Evolutionary conservation across 2,888 invertebrate genomes (phyloP), one percentile per base, ranked within the genome.

Genomic region (Esperia sulphurella): DNA sequence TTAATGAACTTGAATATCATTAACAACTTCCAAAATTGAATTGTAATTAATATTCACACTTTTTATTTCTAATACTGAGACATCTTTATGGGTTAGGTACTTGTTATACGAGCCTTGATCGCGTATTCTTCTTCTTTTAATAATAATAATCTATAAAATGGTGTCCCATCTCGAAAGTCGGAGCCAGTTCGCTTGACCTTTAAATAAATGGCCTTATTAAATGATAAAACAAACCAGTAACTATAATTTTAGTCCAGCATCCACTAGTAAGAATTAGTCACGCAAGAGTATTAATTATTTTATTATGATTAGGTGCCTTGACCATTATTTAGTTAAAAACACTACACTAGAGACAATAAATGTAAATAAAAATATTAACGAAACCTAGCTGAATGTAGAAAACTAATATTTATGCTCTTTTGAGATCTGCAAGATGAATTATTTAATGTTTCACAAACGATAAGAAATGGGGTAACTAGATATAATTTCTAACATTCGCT

Each of bases 181-280:
- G 53, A 77, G 71, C 82, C 76, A 74, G 81, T 81, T 77, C 58
- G 55, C 54, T 61, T 83, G 81, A 84, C 85, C 80, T 84, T 84
- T 83, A 77, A 72, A 77, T 72, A 79, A 82, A 82, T 78, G 66
- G 68, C 75, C 76, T 77, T 76, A 79, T 78, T 76, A 75, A 72
- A 75, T 71, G 68, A 75, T 71, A 71, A 75, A 70, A 72, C 57
- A 61, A 65, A 65, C 64, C 61, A 68, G 69, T 65, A 64, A 71
- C 66, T 63, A 67, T 48, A 28, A 58, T 56, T 57, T 47, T 64
- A 61, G 61, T 63, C 58, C 9, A 33, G 61, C 65, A 74, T 68
- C 68, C 53, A 43, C 42, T 42, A 33, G 37, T 42, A 50, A 13
- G 1, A 12, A 37, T 21, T 21, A 3, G 21, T 21, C 21, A 5